phyloP scores from a whole-genome alignment of 92 coral and sea anemone species.

The Epizoanthus fatuus region DNA sequence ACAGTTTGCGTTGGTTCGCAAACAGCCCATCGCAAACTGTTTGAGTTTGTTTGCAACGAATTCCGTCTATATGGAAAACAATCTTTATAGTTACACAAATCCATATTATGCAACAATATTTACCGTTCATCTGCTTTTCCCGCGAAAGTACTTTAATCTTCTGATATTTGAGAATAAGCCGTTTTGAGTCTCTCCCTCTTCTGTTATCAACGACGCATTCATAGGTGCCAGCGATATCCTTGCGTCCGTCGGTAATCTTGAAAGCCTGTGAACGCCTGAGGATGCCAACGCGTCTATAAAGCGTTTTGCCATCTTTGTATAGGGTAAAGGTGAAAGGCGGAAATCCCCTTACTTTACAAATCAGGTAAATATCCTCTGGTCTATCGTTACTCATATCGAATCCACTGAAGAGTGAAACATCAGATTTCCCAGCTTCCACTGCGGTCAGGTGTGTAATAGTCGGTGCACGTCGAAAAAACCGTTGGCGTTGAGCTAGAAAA shows the following conservation, averaged over 20 bases:
- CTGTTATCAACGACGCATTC: not conserved
- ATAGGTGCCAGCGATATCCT: not conserved
- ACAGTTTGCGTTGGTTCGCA: too few species aligned
- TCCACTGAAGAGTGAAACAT: not conserved
- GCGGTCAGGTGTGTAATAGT: not conserved
- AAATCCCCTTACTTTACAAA: constrained; percentile 1
- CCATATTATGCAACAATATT: too few species aligned
- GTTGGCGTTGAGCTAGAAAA: too few species aligned
- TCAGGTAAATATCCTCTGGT: not conserved
- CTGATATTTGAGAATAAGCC: not conserved
- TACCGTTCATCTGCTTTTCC: too few species aligned
- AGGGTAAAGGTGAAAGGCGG: not conserved
- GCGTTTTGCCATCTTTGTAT: not conserved
- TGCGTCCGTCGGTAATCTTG: not conserved
- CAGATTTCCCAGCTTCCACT: not conserved
- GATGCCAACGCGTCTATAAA: not conserved
- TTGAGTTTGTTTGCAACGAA: too few species aligned
- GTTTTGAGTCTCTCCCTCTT: not conserved
- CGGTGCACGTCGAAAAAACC: not conserved
- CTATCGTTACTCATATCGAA: not conserved
- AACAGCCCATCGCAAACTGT: too few species aligned
- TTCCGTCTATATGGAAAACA: too few species aligned
- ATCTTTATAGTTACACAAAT: too few species aligned
- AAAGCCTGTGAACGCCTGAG: not conserved
- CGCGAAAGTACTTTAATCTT: too few species aligned